Evolutionary conservation across 2,888 invertebrate species (phyloP).

Genomic region (Leucophenga maculata): DNA sequence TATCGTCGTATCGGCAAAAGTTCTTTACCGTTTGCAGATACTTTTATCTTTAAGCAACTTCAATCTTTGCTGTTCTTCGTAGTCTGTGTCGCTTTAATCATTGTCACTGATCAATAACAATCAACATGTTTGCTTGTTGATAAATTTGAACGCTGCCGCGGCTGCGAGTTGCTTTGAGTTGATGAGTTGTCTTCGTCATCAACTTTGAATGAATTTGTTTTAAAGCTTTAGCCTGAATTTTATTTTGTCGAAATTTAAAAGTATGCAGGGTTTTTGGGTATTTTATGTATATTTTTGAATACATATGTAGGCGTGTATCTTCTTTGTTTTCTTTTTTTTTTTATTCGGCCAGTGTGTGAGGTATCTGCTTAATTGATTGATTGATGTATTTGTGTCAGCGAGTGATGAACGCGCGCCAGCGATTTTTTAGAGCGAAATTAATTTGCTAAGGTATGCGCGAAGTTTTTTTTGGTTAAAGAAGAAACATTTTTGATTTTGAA

Average conservation of each 20-base stretch:
- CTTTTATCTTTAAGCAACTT: background rate
- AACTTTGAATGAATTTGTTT: constrained; percentile 28
- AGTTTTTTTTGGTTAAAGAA: constrained; percentile 4
- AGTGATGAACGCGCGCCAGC: background rate
- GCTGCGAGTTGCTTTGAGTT: constrained; percentile 30
- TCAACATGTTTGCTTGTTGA: constrained; percentile 67
- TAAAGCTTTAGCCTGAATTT: constrained; percentile 4
- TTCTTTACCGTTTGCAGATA: background rate
- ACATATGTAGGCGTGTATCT: background rate
- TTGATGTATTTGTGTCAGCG: constrained; percentile 25
- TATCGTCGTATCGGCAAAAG: too few species aligned
- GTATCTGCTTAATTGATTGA: constrained; percentile 23
- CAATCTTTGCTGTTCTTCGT: too few species aligned
- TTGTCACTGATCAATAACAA: constrained; percentile 64
- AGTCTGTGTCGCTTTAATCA: constrained; percentile 57
- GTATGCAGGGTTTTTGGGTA: background rate
- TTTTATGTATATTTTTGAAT: background rate
- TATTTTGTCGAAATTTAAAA: constrained; percentile 5
- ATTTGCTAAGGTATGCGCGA: too few species aligned
- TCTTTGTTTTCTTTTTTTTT: constrained; percentile 10
- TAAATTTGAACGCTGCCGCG: constrained; percentile 51
- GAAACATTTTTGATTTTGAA: too few species aligned
- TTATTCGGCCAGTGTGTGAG: background rate
- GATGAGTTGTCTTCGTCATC: constrained; percentile 37
- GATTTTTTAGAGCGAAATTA: too few species aligned